These are phyloP conservation scores for Oryzaephilus surinamensis DNA, from an alignment of 1,140 invertebrate species.

Conservation along the genomic window DNA sequence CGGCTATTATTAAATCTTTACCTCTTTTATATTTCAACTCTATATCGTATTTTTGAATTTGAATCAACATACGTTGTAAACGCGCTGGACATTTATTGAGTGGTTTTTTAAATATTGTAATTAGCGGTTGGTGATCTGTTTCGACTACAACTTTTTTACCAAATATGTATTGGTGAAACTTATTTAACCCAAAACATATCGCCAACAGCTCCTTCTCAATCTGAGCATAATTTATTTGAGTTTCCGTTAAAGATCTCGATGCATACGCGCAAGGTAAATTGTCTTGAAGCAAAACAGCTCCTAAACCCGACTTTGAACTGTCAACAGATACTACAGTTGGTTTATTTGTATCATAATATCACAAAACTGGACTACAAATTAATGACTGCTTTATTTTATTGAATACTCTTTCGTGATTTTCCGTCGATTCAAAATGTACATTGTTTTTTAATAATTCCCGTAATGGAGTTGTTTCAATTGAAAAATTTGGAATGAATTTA, in stretches of 20 bases:
- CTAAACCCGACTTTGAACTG: conserved; percentile 30
- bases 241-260: conserved; percentile 25
- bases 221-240: conserved; percentile 32
- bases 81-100: conserved; percentile 25
- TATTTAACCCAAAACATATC: conserved; percentile 21
- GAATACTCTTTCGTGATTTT: conserved; percentile 18
- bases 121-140: conserved; percentile 35
- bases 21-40: conserved; percentile 34
- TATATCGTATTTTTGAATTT: conserved; percentile 35
- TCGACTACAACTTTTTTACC: conserved; percentile 23
- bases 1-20: conserved; percentile 31
- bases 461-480: conserved; percentile 12
- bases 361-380: conserved; percentile 19
- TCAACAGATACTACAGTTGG: conserved; percentile 29
- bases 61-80: conserved; percentile 32
- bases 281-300: conserved; percentile 33
- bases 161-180: conserved; percentile 29
- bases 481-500: conserved; percentile 23
- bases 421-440: conserved; percentile 12
- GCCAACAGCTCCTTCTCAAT: conserved; percentile 37
- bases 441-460: conserved; percentile 11
- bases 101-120: conserved; percentile 29
- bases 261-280: conserved; percentile 32
- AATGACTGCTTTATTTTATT: conserved; percentile 21
- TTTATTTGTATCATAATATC: conserved; percentile 21